Evolutionary conservation across 2,113 vertebrate genomes (phyloP).

Genomic region (Fulica atra): DNA sequence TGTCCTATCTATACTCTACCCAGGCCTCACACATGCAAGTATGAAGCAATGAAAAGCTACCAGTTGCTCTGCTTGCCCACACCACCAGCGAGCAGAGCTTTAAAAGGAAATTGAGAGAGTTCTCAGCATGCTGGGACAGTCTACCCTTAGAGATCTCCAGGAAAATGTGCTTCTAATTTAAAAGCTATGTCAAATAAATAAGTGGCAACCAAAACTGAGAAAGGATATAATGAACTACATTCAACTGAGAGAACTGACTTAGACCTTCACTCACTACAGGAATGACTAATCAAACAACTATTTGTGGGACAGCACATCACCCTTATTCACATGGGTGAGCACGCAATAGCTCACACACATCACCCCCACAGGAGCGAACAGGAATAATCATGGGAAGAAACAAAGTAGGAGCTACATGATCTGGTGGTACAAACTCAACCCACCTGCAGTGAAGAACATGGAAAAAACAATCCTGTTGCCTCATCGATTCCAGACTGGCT

Average conservation of each 20-base stretch:
- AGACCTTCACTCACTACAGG: background rate
- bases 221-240: background rate
- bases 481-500: background rate
- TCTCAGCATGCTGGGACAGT: background rate
- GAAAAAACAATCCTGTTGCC: background rate
- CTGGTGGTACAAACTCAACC: background rate
- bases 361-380: background rate
- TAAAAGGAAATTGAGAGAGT: constrained; percentile 40
- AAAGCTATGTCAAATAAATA: constrained; percentile 16
- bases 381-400: background rate
- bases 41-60: background rate
- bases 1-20: background rate
- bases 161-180: constrained; percentile 53
- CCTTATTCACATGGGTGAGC: background rate
- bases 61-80: background rate
- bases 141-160: background rate
- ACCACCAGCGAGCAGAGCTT: background rate
- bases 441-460: background rate
- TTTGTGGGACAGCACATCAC: background rate
- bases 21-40: background rate
- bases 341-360: background rate
- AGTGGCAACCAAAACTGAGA: background rate
- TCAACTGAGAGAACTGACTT: background rate
- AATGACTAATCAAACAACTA: background rate
- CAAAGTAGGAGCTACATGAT: background rate